A percentile compares a stretch with the other conserved stretches of the same genome.
Evolutionary conservation across 1,140 invertebrate species (phyloP).

Genomic region (Pissodes strobi): DNA sequence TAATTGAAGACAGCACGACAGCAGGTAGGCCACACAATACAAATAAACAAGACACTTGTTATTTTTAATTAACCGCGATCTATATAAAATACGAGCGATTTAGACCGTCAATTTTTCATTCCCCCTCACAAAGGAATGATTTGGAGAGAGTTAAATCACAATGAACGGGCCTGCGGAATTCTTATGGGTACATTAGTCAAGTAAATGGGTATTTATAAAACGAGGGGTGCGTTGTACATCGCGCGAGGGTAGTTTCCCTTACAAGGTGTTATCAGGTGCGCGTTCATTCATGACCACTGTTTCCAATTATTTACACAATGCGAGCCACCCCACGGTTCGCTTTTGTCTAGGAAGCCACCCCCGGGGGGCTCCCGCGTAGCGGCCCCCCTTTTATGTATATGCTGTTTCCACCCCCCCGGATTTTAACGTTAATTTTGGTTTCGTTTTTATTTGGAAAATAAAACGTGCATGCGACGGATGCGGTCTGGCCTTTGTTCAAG

Average conservation of each 20-base stretch:
- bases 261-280: conserved; percentile 51
- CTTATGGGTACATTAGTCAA: conserved; percentile 51
- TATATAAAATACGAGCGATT: conserved; percentile 26
- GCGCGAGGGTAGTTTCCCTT: conserved; percentile 36
- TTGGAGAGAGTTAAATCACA: conserved; percentile 39
- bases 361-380: neutral
- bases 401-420: neutral
- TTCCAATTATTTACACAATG: conserved; percentile 52
- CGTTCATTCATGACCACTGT: conserved; percentile 49
- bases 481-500: too few species aligned
- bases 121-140: conserved; percentile 30
- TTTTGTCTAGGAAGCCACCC: conserved; percentile 37
- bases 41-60: conserved; percentile 21
- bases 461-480: too few species aligned
- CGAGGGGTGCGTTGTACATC: conserved; percentile 28
- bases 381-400: conserved; percentile 12
- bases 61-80: conserved; percentile 34
- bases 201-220: conserved; percentile 50
- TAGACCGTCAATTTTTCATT: conserved; percentile 24
- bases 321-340: conserved; percentile 39
- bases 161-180: conserved; percentile 44
- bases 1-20: too few species aligned
- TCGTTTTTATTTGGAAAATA: too few species aligned
- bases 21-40: neutral
- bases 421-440: too few species aligned